A percentile compares a stretch with the other conserved stretches of the same genome.
These are phyloP conservation scores for Polyploca ridens DNA, from an alignment of 2,888 invertebrate species.

Conservation along the genomic window DNA sequence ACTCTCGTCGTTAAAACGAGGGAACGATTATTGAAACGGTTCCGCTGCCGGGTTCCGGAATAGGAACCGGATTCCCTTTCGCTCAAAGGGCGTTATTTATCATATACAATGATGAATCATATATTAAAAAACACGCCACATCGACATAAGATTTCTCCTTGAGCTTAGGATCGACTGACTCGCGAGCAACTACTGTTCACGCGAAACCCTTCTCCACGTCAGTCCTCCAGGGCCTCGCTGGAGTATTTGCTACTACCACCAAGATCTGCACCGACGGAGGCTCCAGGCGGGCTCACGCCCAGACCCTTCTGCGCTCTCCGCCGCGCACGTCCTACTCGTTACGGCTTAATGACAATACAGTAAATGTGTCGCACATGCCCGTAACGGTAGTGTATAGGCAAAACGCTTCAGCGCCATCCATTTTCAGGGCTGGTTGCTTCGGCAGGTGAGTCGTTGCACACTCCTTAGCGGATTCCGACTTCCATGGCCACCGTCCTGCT, in stretches of 20 bases:
- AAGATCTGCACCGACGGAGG: conserved; percentile 85
- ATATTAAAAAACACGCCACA: too few relatives aligned
- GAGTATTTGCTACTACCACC: conserved; percentile 90
- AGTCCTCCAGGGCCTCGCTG: conserved; percentile 85
- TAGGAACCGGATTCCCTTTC: conserved; percentile 37
- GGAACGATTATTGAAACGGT: conserved; percentile 73
- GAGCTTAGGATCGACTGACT: conserved; percentile 85
- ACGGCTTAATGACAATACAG: too few relatives aligned
- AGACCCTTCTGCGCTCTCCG: conserved; percentile 85
- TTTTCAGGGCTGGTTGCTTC: conserved; percentile 88
- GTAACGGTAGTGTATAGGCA: conserved; percentile 71
- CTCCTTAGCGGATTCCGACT: conserved; percentile 88
- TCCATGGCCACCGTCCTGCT: conserved; percentile 85
- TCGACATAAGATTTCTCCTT: conserved; percentile 33
- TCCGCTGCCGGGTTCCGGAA: conserved; percentile 86
- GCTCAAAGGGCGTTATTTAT: too few relatives aligned
- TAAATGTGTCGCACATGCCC: too few relatives aligned
- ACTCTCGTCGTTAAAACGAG: conserved; percentile 45
- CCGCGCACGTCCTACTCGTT: conserved; percentile 64
- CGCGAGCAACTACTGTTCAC: conserved; percentile 82
- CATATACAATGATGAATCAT: too few relatives aligned
- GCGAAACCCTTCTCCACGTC: conserved; percentile 83
- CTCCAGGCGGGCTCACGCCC: conserved; percentile 79
- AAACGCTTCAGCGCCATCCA: conserved; percentile 85
- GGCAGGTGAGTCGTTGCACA: conserved; percentile 86